These are phyloP conservation scores for Sinosuthora webbiana DNA, from an alignment of 2,113 vertebrate genomes.

Conservation along the genomic window DNA sequence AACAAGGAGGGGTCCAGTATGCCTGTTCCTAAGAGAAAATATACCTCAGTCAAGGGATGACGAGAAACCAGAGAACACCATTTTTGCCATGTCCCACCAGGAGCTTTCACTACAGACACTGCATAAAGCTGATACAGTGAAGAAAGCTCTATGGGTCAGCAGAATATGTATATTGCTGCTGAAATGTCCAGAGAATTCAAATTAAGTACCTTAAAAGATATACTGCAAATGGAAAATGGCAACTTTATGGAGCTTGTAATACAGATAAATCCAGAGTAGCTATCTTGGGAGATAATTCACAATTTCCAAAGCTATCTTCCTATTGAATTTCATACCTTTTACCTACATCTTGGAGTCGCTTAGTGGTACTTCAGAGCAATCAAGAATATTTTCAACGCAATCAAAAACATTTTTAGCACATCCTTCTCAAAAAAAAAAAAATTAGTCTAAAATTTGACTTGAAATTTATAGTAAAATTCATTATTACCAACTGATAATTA, in stretches of 20 bases:
- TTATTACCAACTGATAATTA: background rate
- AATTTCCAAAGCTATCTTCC: background rate
- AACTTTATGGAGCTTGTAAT: conserved; percentile 10
- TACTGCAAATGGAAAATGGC: background rate
- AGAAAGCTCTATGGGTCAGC: background rate
- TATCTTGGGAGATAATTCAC: background rate
- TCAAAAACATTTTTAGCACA: background rate
- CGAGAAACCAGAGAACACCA: background rate
- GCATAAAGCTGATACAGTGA: background rate
- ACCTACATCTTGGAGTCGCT: background rate
- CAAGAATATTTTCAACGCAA: background rate
- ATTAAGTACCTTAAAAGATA: background rate
- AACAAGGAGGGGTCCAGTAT: background rate
- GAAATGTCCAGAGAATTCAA: background rate
- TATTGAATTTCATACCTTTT: background rate
- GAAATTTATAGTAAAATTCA: background rate
- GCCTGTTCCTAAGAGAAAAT: background rate
- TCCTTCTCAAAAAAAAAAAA: background rate
- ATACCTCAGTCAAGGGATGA: background rate
- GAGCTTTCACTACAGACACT: accelerated
- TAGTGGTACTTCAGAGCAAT: background rate
- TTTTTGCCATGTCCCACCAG: background rate
- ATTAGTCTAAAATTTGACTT: background rate
- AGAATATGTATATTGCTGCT: background rate
- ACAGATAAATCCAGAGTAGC: background rate